Evolutionary conservation across 2,797 vertebrate genomes (phyloP), one percentile per base, ranked within the genome.

Genomic region (Columba guinea): DNA sequence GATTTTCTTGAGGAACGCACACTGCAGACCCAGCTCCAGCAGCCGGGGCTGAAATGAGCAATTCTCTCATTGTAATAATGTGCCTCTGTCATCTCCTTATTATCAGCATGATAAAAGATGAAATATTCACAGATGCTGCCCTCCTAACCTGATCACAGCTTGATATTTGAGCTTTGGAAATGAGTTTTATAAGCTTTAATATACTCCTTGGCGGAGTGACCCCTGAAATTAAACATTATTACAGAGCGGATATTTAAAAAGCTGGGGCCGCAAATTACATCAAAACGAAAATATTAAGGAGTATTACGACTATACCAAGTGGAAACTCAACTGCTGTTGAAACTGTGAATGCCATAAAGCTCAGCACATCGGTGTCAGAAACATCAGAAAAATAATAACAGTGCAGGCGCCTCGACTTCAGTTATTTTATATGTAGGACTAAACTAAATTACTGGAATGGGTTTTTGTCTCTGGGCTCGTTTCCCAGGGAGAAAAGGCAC

Each of bases 141-240:
- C 99, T 99, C 99, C 99, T 99, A 99, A 99, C 99, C 99, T 99
- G 99, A 99, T 99, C 99, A 99, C 99, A 98, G 99, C 98, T 98
- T 99, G 99, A 99, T 99, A 99, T 99, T 99, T 99, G 99, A 99
- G 99, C 99, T 99, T 99, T 99, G 99, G 98, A 99, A 99, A 99
- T 99, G 99, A 99, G 99, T 99, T 99, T 99, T 99, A 99, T 99
- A 99, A 99, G 99, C 99, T 99, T 99, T 99, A 99, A 99, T 99
- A 99, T 99, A 99, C 99, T 99, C 99, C 99, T 99, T 99, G 99
- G 99, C 97, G 99, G 99, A 99, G 99, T 99, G 99, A 99, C 99
- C 99, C 99, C 99, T 99, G 99, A 99, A 99, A 99, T 99, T 99
- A 99, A 99, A 99, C 99, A 99, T 99, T 99, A 99, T 99, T 99